A percentile compares a stretch with the other conserved stretches of the same genome.
These are phyloP conservation scores for Benitochromis conjunctus DNA, from an alignment of 2,113 vertebrate genomes.

Conservation along the genomic window DNA sequence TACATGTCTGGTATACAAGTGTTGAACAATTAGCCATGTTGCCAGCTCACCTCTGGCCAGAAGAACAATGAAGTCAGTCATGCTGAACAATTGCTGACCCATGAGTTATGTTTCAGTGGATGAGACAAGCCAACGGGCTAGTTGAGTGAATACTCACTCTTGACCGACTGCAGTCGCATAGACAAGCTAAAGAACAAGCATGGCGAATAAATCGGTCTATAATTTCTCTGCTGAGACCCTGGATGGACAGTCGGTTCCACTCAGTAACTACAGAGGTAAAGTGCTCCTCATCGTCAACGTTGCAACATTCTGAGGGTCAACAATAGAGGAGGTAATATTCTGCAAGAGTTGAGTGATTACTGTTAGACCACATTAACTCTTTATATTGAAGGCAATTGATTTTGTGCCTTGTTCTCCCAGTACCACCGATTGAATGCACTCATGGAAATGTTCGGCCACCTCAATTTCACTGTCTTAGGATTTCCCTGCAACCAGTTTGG, in stretches of 20 bases:
- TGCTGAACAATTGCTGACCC: conserved; percentile 77
- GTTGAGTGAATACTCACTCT: conserved; percentile 35
- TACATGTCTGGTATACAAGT: conserved; percentile 15
- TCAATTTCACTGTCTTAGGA: conserved; percentile 72
- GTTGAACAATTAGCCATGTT: conserved; percentile 42
- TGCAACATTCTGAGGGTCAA: conserved; percentile 80
- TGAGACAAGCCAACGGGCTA: conserved; percentile 32
- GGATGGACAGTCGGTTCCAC: conserved; percentile 63
- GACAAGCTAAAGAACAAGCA: conserved; percentile 31
- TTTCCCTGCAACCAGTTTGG: conserved; percentile 80
- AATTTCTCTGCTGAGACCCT: conserved; percentile 72
- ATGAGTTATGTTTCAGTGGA: conserved; percentile 59
- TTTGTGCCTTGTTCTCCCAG: conserved; percentile 36
- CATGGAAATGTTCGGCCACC: conserved; percentile 71
- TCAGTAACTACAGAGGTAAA: conserved; percentile 64
- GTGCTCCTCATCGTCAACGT: conserved; percentile 76
- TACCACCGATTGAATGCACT: conserved; percentile 79
- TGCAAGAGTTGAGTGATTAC: not conserved
- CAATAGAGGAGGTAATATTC: conserved; percentile 72
- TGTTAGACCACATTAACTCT: not conserved
- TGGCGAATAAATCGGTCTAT: conserved; percentile 67
- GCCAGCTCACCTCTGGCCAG: conserved; percentile 51
- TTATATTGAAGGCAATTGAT: not conserved
- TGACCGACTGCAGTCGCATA: conserved; percentile 28
- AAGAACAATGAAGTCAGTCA: conserved; percentile 70